Percentiles rank a stretch among this genome's conserved stretches.
Evolutionary conservation across 2,888 invertebrate genomes (phyloP).

Genomic region (Octodonta nipae): DNA sequence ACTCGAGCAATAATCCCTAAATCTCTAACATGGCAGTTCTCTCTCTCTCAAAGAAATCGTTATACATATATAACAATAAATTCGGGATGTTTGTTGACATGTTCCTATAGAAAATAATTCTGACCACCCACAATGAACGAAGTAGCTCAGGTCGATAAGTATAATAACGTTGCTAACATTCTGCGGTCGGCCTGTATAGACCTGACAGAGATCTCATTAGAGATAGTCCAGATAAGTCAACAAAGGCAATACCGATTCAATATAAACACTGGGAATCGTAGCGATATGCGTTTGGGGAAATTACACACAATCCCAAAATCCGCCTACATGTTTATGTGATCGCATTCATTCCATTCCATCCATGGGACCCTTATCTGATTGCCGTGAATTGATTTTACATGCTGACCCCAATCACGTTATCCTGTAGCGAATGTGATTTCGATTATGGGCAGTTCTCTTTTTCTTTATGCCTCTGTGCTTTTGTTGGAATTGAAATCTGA

Average conservation of each 20-base stretch:
- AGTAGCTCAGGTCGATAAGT: no score
- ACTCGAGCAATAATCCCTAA: no score
- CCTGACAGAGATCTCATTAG: slow-evolving; percentile 37
- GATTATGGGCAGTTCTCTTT: no score
- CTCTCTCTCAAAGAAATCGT: no score
- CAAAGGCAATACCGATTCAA: slow-evolving; percentile 37
- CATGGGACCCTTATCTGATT: slow-evolving; percentile 29
- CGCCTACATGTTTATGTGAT: slow-evolving; percentile 32
- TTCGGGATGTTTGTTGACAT: no score
- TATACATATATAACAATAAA: no score
- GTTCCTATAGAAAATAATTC: no score
- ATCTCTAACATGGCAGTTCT: no score
- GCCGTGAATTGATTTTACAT: slow-evolving; percentile 33
- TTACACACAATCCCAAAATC: slow-evolving; percentile 34
- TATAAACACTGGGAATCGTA: slow-evolving; percentile 33
- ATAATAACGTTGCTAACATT: no score
- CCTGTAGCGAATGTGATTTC: no score
- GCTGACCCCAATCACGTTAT: slow-evolving; percentile 28
- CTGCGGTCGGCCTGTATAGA: slow-evolving; percentile 15
- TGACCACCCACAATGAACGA: slow-evolving; percentile 20
- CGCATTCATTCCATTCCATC: slow-evolving; percentile 19
- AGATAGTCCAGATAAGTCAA: slow-evolving; percentile 37
- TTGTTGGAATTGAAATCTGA: no score
- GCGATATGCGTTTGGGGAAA: slow-evolving; percentile 28
- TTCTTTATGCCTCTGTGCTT: neutral